Evolutionary conservation across 1,140 invertebrate species (phyloP), one percentile per base, ranked within the genome.

Genomic region (Ceratina japonica): DNA sequence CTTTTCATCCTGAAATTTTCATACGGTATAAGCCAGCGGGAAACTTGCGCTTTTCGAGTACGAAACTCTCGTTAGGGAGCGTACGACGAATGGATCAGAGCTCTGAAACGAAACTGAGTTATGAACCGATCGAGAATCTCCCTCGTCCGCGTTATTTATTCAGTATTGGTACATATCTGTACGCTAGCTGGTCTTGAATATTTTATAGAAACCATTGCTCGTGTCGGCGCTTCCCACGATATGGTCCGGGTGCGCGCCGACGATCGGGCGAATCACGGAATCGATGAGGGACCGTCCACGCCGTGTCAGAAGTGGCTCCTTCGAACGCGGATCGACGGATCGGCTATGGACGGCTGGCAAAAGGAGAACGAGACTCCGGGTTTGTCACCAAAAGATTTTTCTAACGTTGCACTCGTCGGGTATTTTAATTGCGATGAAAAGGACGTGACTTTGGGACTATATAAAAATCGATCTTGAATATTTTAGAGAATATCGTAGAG

Each of bases 391-490:
- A 31, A 18, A 8, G 7, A 15, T 8, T 1, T 24, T n/a, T n/a
- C n/a, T n/a, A n/a, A 22, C n/a, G n/a, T n/a, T 12, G 10, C 52
- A 8, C n/a, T 20, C 59, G 13, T 52, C 20, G 61, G 13, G n/a
- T 56, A 61, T 56, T 71, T 31, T 85, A 79, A 85, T 85, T 84
- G n/a, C n/a, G n/a, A 59, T 62, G 58, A 81, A 84, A 80, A 59
- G 68, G 75, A 74, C 27, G 65, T 31, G 51, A n/a, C 49, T 18
- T 13, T 2, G n/a, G 20, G 63, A 68, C 52, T 52, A n/a, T n/a
- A n/a, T n/a, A 76, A 59, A 58, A 82, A 85, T 85, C 83, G 52
- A 44, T 68, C 27, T 65, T 85, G 84, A 85, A 86, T 86, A 86
- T 86, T 86, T 85, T 74, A 85, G 76, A 59, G 49, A 56, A 72